Evolutionary conservation across 2,888 invertebrate species (phyloP).

Genomic region (Ichneumoninae sp.): DNA sequence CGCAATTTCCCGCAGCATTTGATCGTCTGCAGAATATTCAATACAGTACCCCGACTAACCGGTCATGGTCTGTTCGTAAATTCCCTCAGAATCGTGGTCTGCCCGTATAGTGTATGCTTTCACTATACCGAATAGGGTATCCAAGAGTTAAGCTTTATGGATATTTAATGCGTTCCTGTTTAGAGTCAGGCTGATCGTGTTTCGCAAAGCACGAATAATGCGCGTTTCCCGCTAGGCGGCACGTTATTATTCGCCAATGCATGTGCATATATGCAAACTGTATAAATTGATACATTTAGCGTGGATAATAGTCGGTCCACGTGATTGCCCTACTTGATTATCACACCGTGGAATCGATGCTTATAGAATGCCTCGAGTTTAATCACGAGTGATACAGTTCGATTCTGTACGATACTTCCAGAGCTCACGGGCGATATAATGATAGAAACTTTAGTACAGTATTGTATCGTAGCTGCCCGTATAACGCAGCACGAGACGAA

Average conservation of each 20-base stretch:
- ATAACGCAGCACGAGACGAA: neutral
- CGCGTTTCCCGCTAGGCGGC: neutral
- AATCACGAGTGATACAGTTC: conserved; percentile 11
- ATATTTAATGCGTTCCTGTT: conserved; percentile 31
- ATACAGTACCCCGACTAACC: neutral
- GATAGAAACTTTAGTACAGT: neutral
- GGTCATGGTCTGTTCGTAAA: neutral
- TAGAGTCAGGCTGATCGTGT: neutral
- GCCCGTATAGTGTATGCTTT: neutral
- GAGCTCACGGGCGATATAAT: neutral
- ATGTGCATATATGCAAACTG: neutral
- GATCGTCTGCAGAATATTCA: neutral
- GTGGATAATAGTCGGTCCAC: neutral
- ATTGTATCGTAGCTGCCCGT: neutral
- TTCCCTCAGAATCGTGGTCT: neutral
- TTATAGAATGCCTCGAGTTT: neutral
- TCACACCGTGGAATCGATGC: neutral
- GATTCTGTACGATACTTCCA: neutral
- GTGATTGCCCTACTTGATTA: conserved; percentile 2
- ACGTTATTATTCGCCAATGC: neutral
- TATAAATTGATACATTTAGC: conserved; percentile 27
- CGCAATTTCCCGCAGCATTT: neutral
- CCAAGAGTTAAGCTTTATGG: conserved; percentile 31
- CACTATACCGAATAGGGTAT: neutral
- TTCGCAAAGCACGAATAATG: conserved; percentile 29